Evolutionary conservation across 2,113 vertebrate genomes (phyloP).

Genomic region (Cyrtonyx montezumae): DNA sequence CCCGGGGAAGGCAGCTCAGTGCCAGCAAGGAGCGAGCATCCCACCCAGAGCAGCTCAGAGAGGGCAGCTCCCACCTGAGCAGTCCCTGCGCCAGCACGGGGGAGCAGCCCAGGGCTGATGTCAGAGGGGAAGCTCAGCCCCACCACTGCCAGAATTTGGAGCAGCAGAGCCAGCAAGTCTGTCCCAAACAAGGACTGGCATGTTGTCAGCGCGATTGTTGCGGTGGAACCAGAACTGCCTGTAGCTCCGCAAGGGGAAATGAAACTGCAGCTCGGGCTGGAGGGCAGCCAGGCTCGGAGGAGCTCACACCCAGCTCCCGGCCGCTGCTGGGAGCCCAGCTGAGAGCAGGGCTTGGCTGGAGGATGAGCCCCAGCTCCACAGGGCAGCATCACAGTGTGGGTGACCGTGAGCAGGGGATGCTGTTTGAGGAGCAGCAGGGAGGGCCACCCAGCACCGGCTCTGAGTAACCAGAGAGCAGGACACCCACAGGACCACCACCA

Average conservation of each 20-base stretch:
- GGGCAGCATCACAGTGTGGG: rapidly evolving
- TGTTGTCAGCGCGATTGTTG: neutral
- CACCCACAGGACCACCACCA: rapidly evolving
- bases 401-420: neutral
- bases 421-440: neutral
- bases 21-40: neutral
- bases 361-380: neutral
- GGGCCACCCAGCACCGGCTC: rapidly evolving
- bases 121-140: neutral
- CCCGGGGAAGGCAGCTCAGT: neutral
- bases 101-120: neutral
- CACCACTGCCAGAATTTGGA: rapidly evolving
- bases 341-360: rapidly evolving
- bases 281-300: conserved; percentile 15
- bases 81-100: no score
- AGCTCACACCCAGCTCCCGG: neutral
- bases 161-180: conserved; percentile 10
- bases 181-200: conserved; percentile 11
- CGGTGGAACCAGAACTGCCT: conserved; percentile 48
- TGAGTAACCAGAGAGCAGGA: rapidly evolving
- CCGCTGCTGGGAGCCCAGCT: rapidly evolving
- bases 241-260: conserved; percentile 12
- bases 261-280: conserved; percentile 25
- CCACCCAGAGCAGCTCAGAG: neutral
- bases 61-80: neutral